A percentile compares a stretch with the other conserved stretches of the same genome.
phyloP scores from a whole-genome alignment of 2,797 vertebrate genomes.

The Pangasius krempfi region DNA sequence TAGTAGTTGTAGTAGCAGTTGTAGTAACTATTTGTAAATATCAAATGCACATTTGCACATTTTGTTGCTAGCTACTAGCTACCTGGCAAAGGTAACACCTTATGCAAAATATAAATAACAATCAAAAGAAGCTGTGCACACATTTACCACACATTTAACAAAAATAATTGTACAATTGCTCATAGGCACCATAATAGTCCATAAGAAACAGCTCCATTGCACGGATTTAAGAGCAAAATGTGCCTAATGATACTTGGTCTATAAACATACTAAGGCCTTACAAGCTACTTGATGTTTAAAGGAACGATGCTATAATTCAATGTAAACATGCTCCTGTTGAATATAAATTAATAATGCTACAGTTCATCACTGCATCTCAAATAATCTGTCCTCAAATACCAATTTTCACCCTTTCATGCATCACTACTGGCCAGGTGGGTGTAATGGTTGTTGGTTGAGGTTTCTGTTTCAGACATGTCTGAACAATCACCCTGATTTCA shows the following conservation, averaged over 20 bases:
- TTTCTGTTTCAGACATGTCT: constrained; percentile 11
- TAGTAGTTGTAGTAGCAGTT: background rate
- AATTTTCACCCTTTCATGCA: constrained; percentile 4
- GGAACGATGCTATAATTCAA: background rate
- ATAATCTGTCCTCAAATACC: background rate
- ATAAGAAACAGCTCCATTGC: background rate
- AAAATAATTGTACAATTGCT: background rate
- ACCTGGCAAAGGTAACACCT: background rate
- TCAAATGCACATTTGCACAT: background rate
- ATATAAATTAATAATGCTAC: background rate
- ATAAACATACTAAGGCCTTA: background rate
- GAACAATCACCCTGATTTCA: background rate
- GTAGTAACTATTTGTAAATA: background rate
- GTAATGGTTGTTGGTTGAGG: background rate
- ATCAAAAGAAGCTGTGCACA: background rate
- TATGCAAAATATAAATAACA: background rate
- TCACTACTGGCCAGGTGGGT: background rate
- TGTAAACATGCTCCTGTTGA: background rate
- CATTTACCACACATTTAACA: background rate
- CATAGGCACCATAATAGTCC: background rate
- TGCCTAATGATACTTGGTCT: background rate
- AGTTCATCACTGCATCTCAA: background rate
- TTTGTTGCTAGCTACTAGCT: background rate
- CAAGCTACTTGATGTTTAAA: background rate
- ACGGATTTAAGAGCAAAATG: background rate